Conservation (phyloP, 2,113 vertebrate genomes). For the Plestiodon gilberti region DNA sequence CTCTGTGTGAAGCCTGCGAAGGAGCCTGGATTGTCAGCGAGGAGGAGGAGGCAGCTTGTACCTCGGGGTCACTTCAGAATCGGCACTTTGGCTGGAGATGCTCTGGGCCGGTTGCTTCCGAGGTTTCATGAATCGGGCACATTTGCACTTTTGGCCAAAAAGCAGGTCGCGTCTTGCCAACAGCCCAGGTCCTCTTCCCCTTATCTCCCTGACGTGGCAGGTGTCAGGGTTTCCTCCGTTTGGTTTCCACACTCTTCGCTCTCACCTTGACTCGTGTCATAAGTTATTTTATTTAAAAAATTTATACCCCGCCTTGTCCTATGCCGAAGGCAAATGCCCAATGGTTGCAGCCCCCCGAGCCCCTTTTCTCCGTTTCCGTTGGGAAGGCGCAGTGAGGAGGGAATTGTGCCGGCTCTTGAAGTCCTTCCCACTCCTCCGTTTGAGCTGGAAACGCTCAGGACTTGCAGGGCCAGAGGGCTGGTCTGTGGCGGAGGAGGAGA, state of each 20-base stretch:
- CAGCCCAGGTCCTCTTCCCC: not conserved
- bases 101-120: not conserved
- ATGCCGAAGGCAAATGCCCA: too few species aligned
- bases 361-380: too few species aligned
- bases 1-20: too few species aligned
- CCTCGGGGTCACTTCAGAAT: not conserved
- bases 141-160: not conserved
- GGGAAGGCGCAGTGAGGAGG: rapidly evolving
- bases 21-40: too few species aligned
- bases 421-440: not conserved
- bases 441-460: rapidly evolving
- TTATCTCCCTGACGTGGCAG: not conserved
- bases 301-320: too few species aligned
- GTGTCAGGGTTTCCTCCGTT: rapidly evolving
- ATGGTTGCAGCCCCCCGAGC: too few species aligned
- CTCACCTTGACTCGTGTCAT: not conserved
- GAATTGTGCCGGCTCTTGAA: not conserved
- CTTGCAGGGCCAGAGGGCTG: not conserved
- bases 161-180: not conserved
- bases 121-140: too few species aligned
- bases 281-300: too few species aligned
- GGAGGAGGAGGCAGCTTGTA: too few species aligned
- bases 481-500: not conserved
- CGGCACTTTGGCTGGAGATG: not conserved
- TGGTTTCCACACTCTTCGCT: not conserved